phyloP scores from a whole-genome alignment of 1,140 invertebrate species.

The Antheraea mylitta region DNA sequence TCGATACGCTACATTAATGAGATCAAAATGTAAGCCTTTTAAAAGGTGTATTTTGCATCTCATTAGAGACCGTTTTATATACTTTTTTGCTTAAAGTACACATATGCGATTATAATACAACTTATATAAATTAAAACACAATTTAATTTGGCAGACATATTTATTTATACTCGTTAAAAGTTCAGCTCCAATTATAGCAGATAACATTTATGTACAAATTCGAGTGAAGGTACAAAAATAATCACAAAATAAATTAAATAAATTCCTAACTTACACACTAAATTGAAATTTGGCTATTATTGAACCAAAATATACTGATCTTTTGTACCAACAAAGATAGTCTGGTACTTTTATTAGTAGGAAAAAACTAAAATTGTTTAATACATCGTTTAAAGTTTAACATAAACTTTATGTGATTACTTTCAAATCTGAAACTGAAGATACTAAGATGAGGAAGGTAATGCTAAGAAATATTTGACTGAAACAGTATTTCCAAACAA shows the following conservation, averaged over 20 bases:
- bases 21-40: too few species aligned
- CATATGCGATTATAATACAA: too few species aligned
- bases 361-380: conserved; percentile 55
- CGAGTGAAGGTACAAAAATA: conserved; percentile 64
- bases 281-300: conserved; percentile 60
- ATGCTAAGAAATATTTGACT: too few species aligned
- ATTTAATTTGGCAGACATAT: conserved; percentile 76
- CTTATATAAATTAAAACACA: conserved; percentile 41
- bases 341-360: conserved; percentile 54
- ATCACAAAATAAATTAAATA: conserved; percentile 71
- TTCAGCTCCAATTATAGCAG: conserved; percentile 71
- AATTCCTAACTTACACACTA: conserved; percentile 56
- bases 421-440: conserved; percentile 30
- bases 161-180: conserved; percentile 74
- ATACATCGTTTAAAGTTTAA: conserved; percentile 61
- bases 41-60: too few species aligned
- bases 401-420: conserved; percentile 39
- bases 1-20: too few species aligned
- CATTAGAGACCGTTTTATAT: too few species aligned
- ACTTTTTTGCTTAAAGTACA: too few species aligned
- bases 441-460: background rate
- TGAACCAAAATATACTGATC: conserved; percentile 44
- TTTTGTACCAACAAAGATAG: conserved; percentile 42
- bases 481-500: too few species aligned
- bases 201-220: conserved; percentile 71